Percentiles rank a stretch among this genome's conserved stretches.
Evolutionary conservation across 2,888 invertebrate genomes (phyloP).

Genomic region (Bedellia somnulentella): DNA sequence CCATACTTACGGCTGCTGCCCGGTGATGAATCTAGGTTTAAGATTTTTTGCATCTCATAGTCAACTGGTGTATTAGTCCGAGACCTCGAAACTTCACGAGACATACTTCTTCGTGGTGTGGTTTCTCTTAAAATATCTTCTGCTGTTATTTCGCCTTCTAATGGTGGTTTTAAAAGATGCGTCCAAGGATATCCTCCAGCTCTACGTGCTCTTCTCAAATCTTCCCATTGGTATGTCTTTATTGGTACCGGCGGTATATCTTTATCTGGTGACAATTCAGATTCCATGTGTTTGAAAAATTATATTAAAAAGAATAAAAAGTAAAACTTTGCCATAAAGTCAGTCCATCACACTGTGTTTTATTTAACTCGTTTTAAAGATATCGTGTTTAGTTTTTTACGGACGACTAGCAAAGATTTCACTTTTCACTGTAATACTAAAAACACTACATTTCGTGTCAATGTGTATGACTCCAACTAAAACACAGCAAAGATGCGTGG

Average conservation of each 20-base stretch:
- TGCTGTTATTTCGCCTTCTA: constrained; percentile 51
- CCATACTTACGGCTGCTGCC: constrained; percentile 51
- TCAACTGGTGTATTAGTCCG: constrained; percentile 43
- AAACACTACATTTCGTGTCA: constrained; percentile 57
- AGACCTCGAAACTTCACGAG: constrained; percentile 44
- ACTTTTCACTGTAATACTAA: constrained; percentile 43
- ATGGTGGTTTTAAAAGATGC: constrained; percentile 68
- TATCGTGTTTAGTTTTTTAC: no score
- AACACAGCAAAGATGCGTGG: constrained; percentile 54
- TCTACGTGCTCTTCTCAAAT: constrained; percentile 68
- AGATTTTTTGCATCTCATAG: constrained; percentile 35
- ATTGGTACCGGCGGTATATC: constrained; percentile 68
- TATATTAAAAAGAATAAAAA: constrained; percentile 14
- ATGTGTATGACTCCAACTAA: constrained; percentile 47
- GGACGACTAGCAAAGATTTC: constrained; percentile 33
- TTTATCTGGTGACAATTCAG: constrained; percentile 58
- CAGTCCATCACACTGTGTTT: no score
- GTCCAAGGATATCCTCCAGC: constrained; percentile 83
- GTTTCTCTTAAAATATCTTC: constrained; percentile 51
- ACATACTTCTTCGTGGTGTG: constrained; percentile 50
- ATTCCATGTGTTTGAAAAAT: constrained; percentile 52
- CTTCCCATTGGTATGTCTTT: constrained; percentile 82
- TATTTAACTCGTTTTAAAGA: no score
- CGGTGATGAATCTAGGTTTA: constrained; percentile 50
- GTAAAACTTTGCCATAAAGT: constrained; percentile 16